These are phyloP conservation scores for Phyllostomus hastatus DNA, from an alignment of 2,113 vertebrate genomes.

Conservation along the genomic window DNA sequence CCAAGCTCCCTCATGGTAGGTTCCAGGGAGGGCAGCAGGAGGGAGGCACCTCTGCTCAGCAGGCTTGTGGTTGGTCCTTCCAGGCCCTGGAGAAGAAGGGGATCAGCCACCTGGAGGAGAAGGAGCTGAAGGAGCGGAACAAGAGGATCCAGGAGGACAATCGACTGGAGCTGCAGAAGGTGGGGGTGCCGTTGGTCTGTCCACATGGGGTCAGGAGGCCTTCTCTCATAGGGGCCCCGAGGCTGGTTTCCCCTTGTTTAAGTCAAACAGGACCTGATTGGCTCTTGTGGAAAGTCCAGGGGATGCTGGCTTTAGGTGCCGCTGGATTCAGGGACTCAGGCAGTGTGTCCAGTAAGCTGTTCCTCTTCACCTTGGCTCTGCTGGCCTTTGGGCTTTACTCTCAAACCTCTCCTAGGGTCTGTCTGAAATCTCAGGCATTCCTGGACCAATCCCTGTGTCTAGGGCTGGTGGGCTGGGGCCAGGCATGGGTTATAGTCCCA, in stretches of 20 bases:
- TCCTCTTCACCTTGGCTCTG: neutral
- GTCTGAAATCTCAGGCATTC: neutral
- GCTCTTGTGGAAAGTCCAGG: accelerated
- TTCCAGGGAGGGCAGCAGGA: accelerated
- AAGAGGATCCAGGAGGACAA: slow-evolving; percentile 97
- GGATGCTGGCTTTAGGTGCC: neutral
- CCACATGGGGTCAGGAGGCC: neutral
- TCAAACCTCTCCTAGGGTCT: accelerated
- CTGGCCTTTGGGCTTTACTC: neutral
- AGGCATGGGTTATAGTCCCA: too few species aligned
- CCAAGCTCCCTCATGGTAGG: neutral
- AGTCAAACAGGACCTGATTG: too few species aligned
- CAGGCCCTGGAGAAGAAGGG: slow-evolving; percentile 96
- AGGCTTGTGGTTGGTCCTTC: accelerated
- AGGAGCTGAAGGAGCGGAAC: slow-evolving; percentile 96
- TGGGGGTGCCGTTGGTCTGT: slow-evolving; percentile 39
- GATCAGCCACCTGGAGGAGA: slow-evolving; percentile 94
- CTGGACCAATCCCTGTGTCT: accelerated
- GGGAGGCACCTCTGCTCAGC: neutral
- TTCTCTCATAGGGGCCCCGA: accelerated
- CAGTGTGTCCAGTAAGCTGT: neutral
- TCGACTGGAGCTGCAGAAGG: slow-evolving; percentile 97
- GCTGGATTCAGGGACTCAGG: neutral
- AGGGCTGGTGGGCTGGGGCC: neutral
- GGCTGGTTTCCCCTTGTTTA: neutral